Evolutionary conservation across 2,113 vertebrate genomes (phyloP).

Genomic region (Phainopepla nitens): DNA sequence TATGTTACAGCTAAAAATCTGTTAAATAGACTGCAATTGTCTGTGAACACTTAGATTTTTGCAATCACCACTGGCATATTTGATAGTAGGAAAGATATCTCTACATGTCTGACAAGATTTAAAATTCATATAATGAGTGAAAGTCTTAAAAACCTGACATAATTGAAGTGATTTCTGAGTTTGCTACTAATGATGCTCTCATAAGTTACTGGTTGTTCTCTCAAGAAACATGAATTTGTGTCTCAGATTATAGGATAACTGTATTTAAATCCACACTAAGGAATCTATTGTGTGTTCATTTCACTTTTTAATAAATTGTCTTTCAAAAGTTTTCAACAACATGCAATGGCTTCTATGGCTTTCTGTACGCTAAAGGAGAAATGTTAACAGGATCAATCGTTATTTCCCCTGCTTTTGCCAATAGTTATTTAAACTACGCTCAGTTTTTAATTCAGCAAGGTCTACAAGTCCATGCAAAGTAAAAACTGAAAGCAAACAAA

Average conservation of each 20-base stretch:
- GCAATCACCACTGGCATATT: not conserved
- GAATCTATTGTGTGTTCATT: not conserved
- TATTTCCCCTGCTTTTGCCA: not conserved
- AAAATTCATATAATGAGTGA: not conserved
- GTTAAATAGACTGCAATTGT: not conserved
- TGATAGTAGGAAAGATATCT: not conserved
- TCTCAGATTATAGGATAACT: not conserved
- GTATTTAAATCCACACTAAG: not conserved
- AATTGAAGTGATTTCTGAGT: not conserved
- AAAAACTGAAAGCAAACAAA: not conserved
- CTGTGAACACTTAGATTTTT: not conserved
- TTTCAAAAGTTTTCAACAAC: not conserved
- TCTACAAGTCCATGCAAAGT: not conserved
- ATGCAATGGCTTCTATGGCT: not conserved
- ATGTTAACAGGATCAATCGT: not conserved
- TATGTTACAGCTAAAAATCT: not conserved
- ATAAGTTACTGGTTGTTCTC: not conserved
- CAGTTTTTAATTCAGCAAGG: not conserved
- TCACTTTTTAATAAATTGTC: not conserved
- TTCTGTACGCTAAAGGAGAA: not conserved
- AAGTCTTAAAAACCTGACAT: not conserved
- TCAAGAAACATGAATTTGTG: not conserved
- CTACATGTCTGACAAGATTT: not conserved
- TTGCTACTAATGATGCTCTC: not conserved
- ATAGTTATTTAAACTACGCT: not conserved